Conservation (phyloP, 2,113 vertebrate species). For the Misgurnus mizolepis region DNA sequence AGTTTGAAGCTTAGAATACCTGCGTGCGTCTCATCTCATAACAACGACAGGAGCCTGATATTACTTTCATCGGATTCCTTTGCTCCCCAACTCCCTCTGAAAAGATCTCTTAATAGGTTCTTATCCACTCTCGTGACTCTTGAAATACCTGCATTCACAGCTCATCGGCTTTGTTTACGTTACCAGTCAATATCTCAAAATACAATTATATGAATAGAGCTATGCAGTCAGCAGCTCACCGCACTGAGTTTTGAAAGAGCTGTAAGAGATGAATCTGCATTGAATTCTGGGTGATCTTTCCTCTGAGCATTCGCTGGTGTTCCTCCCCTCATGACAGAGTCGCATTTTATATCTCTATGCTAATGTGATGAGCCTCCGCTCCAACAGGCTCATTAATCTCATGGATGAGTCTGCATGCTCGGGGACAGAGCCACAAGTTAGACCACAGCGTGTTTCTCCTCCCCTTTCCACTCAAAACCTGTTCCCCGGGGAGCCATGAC, state of each 20-base stretch:
- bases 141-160: conserved; percentile 14
- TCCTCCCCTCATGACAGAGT: conserved; percentile 33
- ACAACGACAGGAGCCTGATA: neutral
- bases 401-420: conserved; percentile 40
- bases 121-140: neutral
- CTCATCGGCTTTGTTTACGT: conserved; percentile 27
- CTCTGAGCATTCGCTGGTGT: conserved; percentile 17
- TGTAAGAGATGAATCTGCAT: conserved; percentile 22
- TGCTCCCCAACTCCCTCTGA: neutral
- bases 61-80: neutral
- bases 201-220: conserved; percentile 12
- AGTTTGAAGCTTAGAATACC: neutral
- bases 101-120: neutral
- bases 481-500: conserved; percentile 16
- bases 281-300: conserved; percentile 29
- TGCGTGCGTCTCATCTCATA: neutral
- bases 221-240: neutral
- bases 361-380: conserved; percentile 31
- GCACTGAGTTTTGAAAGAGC: conserved; percentile 9
- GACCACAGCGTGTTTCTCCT: conserved; percentile 27
- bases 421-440: conserved; percentile 17
- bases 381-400: conserved; percentile 35
- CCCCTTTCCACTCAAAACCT: neutral
- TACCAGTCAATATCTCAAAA: conserved; percentile 21
- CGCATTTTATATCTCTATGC: conserved; percentile 42